Conservation (phyloP, 2,113 vertebrate genomes). For the Phyllostomus hastatus region DNA sequence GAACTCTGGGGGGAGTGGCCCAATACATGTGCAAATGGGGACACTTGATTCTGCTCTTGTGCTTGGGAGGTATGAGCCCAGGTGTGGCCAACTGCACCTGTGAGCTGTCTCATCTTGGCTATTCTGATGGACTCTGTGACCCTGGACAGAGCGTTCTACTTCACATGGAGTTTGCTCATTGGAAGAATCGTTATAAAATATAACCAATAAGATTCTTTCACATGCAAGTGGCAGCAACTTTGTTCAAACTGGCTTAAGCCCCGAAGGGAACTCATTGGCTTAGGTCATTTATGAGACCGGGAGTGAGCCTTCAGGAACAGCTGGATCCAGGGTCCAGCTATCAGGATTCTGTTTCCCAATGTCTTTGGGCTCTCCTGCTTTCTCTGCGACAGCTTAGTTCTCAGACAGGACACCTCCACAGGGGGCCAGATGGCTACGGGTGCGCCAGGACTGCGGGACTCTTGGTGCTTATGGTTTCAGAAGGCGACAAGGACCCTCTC, state of each 20-base stretch:
- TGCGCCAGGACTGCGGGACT: no score
- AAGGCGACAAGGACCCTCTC: neutral
- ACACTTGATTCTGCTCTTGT: neutral
- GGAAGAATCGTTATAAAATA: neutral
- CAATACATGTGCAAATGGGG: rapidly evolving
- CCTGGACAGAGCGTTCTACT: neutral
- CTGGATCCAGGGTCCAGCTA: neutral
- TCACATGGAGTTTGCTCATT: neutral
- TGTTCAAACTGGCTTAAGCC: neutral
- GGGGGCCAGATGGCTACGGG: rapidly evolving
- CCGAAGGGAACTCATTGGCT: neutral
- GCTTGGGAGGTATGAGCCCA: no score
- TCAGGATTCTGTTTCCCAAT: neutral
- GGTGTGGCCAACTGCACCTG: no score
- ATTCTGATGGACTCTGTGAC: neutral
- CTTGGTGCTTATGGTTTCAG: neutral
- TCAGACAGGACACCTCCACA: neutral
- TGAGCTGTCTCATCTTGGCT: no score
- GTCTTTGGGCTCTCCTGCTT: neutral
- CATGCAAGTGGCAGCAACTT: neutral
- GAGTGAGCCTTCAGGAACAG: neutral
- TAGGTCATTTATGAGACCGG: no score
- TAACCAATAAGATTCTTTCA: neutral
- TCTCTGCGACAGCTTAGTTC: neutral
- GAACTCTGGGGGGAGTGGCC: neutral